Percentiles rank a stretch among this genome's conserved stretches.
Conservation (phyloP, 2,888 invertebrate genomes). For the Adela reaumurella region DNA sequence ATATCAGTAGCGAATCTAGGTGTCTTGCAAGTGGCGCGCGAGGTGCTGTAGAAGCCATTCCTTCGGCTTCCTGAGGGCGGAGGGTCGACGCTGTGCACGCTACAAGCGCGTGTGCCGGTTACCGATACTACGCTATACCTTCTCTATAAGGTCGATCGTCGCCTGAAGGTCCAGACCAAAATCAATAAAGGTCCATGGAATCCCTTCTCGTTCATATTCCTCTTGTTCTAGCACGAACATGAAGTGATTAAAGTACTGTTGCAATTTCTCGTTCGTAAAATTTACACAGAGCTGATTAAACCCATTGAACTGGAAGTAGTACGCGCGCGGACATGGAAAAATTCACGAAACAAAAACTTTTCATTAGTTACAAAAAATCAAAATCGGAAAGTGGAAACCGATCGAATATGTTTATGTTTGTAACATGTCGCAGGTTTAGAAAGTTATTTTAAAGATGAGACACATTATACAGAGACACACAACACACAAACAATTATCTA, state of each 20-base stretch:
- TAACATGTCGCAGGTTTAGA: not conserved
- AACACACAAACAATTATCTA: conserved; percentile 23
- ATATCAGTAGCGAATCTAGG: no score
- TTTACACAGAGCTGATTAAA: conserved; percentile 96
- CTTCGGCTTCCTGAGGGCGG: no score
- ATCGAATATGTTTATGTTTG: not conserved
- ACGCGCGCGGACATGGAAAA: not conserved
- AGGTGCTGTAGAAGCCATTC: no score
- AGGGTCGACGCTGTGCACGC: not conserved
- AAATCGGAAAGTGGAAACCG: no score
- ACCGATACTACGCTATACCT: conserved; percentile 56
- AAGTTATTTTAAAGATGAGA: conserved; percentile 14
- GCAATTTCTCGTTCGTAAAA: conserved; percentile 93
- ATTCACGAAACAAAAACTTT: not conserved
- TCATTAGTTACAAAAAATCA: no score
- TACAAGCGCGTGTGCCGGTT: not conserved
- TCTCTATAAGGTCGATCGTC: conserved; percentile 88
- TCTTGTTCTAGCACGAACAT: conserved; percentile 96
- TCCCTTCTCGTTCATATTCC: conserved; percentile 89
- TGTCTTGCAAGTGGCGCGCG: no score
- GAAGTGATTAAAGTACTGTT: conserved; percentile 95
- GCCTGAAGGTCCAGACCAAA: conserved; percentile 92
- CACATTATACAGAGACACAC: conserved; percentile 14
- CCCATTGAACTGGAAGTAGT: conserved; percentile 88
- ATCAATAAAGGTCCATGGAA: conserved; percentile 91